Evolutionary conservation across 1,140 invertebrate species (phyloP), one percentile per base, ranked within the genome.

Genomic region (Micrasema minimum): DNA sequence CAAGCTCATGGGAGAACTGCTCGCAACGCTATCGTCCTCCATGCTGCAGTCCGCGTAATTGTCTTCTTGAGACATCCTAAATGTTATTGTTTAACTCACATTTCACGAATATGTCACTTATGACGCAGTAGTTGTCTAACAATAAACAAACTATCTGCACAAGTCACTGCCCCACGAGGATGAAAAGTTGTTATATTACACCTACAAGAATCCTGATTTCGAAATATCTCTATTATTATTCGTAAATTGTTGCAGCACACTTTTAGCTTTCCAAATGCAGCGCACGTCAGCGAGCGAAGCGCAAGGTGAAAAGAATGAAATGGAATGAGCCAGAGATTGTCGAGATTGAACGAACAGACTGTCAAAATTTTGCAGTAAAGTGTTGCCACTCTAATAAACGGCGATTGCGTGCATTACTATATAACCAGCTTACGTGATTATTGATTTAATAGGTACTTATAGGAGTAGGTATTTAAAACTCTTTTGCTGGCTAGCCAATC

Each of bases 61-160:
- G 18, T 62, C 57, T 11, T 43, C 57, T 11, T 45, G 37, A 45
- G 14, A 41, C 57, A 62, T 62, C n/a, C 10, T 62, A 11, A 23
- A 43, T 35, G 38, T 43, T 12, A 41, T 41, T 61, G 4, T 45
- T 22, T 11, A 22, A n/a, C 12, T n/a, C 57, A 62, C n/a, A n/a
- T n/a, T n/a, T n/a, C n/a, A 37, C 26, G 23, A 62, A 62, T 22
- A n/a, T 62, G 41, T 62, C 57, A 62, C 57, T 61, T 62, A 38
- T 62, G 57, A 62, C 57, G 57, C 57, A 62, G 57, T 62, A 26
- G 38, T 37, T 35, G n/a, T 35, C n/a, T n/a, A n/a, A 18, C 14
- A 35, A 4, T n/a, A 35, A 18, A 51, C 18, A 18, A 23, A 18
- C 50, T n/a, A n/a, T n/a, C n/a, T n/a, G n/a, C n/a, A n/a, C 2